phyloP scores from a whole-genome alignment of 1,140 invertebrate species.

The Trinorchestia longiramus region DNA sequence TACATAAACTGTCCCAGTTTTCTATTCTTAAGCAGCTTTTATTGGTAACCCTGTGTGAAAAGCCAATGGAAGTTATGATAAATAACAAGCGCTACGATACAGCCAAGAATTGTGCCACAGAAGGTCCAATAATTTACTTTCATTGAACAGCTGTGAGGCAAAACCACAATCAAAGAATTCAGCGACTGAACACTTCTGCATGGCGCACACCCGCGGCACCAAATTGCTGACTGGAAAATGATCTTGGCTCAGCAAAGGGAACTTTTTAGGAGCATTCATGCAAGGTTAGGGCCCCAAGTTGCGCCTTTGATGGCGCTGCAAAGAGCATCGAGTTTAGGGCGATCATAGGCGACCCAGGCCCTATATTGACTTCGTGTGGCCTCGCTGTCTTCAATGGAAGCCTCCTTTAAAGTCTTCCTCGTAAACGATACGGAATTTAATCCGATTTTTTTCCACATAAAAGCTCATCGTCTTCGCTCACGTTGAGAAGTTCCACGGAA shows the following conservation, averaged over 20 bases:
- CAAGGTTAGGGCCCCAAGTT: neutral
- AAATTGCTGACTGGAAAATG: slow-evolving; percentile 8
- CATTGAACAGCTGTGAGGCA: neutral
- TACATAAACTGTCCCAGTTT: neutral
- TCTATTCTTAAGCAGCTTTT: neutral
- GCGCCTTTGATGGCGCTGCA: slow-evolving; percentile 3
- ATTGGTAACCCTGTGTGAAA: neutral
- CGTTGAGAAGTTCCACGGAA: neutral
- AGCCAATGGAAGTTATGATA: neutral
- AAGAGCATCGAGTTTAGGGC: neutral
- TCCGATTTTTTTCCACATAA: neutral
- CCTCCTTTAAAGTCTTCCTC: slow-evolving; percentile 6
- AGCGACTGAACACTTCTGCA: neutral
- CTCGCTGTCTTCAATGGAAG: neutral
- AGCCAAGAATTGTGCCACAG: neutral
- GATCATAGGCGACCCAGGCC: neutral
- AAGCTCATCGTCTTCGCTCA: neutral
- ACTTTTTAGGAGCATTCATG: neutral
- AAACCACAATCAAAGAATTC: neutral
- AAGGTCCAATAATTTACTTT: neutral
- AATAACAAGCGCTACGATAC: neutral
- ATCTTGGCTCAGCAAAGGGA: slow-evolving; percentile 6
- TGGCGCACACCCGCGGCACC: neutral
- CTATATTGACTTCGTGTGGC: neutral
- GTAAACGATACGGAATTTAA: slow-evolving; percentile 9